Evolutionary conservation across 2,113 vertebrate species (phyloP).

Genomic region (Xenopus tropicalis): UCB_Xtro_10.0 CM004449.2:19290501-19291000

Average conservation of each 20-base stretch:
- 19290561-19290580: too few relatives aligned
- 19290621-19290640: too few relatives aligned
- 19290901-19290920: constrained; percentile 29
- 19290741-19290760: neutral
- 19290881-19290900: constrained; percentile 12
- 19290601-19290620: too few relatives aligned
- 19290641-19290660: too few relatives aligned
- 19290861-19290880: constrained; percentile 23
- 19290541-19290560: too few relatives aligned
- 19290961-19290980: constrained; percentile 3
- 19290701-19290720: too few relatives aligned
- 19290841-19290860: constrained; percentile 40
- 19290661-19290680: too few relatives aligned
- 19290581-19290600: too few relatives aligned
- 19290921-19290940: constrained; percentile 25
- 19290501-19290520: too few relatives aligned
- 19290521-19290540: too few relatives aligned
- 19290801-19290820: neutral
- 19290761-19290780: neutral
- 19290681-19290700: too few relatives aligned
- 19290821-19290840: constrained; percentile 16
- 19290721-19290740: neutral
- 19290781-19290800: constrained; percentile 21
- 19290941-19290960: constrained; percentile 11
- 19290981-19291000: neutral